Base-by-base conservation (phyloP, 2,113 vertebrate genomes). In the Desmodus rotundus region DNA sequence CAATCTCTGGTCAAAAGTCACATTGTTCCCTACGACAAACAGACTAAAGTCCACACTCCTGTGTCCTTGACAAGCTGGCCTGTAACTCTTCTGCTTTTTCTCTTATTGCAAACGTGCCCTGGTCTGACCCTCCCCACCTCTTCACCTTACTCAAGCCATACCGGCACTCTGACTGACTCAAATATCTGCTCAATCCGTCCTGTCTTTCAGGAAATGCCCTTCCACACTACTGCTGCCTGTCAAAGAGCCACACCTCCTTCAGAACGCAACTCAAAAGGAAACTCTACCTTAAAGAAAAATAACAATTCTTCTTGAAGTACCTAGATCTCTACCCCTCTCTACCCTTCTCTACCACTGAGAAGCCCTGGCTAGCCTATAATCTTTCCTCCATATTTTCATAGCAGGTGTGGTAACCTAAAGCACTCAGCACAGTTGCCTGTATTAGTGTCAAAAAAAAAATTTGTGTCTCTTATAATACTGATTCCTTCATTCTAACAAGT, bases 1-100 rank as follows among this genome's bases (percentile, higher is more conserved):
- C 43, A 86, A 68, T 95, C 33, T 95, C 74, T 83, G 50, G 33
- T 58, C 63, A 90, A 93, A 91, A 92, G 54, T 92, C 38, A 83
- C 41, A 15, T 33, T 65, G 3, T 24, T 89, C 38, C 74, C 47
- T 86, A 77, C 45, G 56, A 74, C 92, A 95, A 88, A 94, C 50
- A 96, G 72, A 96, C 47, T 19, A 50, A 96, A 91, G 90, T 85
- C 28, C 84, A 76, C 0, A 43, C 43, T 73, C 28, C 6, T 47
- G 65, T 84, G 85, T 31, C 33, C 58, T 70, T 43, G 20, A 22
- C 68, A 58, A 76, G 38, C 61, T 89, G 38, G 38, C 38, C 43
- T 72, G 80, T 43, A 50, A 61, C 8, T 70, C 24, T 63, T 68
- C 45, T 68, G 61, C 28, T 72, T 86, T 87, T 54, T 82, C 45